Base-by-base conservation (phyloP, 2,113 vertebrate genomes). In the Epinephelus moara region DNA sequence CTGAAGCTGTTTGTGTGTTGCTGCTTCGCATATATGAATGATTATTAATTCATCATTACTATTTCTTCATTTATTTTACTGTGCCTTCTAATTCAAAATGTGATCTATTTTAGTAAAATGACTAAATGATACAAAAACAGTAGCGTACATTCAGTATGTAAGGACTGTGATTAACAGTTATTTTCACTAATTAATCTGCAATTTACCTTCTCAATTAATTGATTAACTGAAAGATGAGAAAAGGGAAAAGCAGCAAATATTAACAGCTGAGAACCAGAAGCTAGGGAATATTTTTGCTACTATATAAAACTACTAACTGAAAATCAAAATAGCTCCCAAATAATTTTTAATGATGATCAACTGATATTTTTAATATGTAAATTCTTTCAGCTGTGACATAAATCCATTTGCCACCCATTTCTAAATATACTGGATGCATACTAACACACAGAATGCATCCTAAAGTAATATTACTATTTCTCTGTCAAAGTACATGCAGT, bases 1-100 rank as follows among this genome's bases (percentile, higher is more conserved):
- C 85, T 75, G 64, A 70, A 71, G 23, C 76, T 73, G 25, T 83
- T 82, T 71, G 75, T 74, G 19, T 75, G 64, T 70, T 70, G 40
- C 52, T 78, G 49, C 17, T 88, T 67, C 78, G 59, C 40, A 53
- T 75, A 33, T 33, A 17, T 80, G 49, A 70, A 66, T 80, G 82
- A 68, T 64, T 27, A 56, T 81, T 33, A 52, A n/a, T 66, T 66
- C 6, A 74, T 45, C 25, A n/a, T 59, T 71, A 23, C 13, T 25
- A 8, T 78, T 81, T 63, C 12, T 52, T 62, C 9, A 62, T 71
- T 52, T 21, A 45, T 45, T 59, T 18, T 21, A 18, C 30, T 25
- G 2, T 55, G 33, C 59, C 25, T 7, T 53, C 10, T n/a, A 4
- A 11, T 37, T 53, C 17, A 53, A 42, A 45, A 49, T 59, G 11